A percentile compares a stretch with the other conserved stretches of the same genome.
Conservation (phyloP, 2,797 vertebrate genomes). For the Podarcis lilfordi region DNA sequence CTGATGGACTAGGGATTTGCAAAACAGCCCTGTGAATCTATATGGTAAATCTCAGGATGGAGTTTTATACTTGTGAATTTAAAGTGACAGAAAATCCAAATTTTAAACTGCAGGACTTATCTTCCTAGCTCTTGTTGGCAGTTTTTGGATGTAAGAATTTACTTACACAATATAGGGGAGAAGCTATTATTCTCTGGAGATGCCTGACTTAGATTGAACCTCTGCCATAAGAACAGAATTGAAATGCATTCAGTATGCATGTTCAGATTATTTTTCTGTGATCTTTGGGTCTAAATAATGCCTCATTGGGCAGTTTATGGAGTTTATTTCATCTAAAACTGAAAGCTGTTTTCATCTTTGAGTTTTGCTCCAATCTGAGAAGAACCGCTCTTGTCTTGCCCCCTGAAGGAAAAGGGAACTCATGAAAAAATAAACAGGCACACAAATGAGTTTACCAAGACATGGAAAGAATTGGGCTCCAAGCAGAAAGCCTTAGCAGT, state of each 20-base stretch:
- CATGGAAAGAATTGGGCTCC: slow-evolving; percentile 52
- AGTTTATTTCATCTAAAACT: neutral
- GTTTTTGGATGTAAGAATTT: neutral
- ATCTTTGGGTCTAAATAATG: neutral
- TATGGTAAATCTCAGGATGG: neutral
- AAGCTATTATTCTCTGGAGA: neutral
- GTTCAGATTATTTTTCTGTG: neutral
- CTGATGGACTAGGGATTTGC: neutral
- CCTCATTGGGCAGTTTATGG: neutral
- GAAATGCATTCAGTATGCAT: neutral
- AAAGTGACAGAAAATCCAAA: neutral
- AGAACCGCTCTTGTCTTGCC: slow-evolving; percentile 6
- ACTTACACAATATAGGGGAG: neutral
- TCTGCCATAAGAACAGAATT: neutral
- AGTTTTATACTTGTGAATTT: neutral
- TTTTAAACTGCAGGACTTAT: neutral
- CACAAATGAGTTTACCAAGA: slow-evolving; percentile 39
- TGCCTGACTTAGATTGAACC: neutral
- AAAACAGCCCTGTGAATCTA: neutral
- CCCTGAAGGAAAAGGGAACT: slow-evolving; percentile 16
- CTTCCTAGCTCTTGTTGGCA: neutral
- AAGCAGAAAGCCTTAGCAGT: slow-evolving; percentile 62
- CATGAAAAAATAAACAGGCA: slow-evolving; percentile 32
- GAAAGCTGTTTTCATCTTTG: neutral
- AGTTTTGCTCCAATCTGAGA: accelerated